Evolutionary conservation across 2,797 vertebrate species (phyloP), one percentile per base, ranked within the genome.

Genomic region (Lindbergichthys nudifrons): DNA sequence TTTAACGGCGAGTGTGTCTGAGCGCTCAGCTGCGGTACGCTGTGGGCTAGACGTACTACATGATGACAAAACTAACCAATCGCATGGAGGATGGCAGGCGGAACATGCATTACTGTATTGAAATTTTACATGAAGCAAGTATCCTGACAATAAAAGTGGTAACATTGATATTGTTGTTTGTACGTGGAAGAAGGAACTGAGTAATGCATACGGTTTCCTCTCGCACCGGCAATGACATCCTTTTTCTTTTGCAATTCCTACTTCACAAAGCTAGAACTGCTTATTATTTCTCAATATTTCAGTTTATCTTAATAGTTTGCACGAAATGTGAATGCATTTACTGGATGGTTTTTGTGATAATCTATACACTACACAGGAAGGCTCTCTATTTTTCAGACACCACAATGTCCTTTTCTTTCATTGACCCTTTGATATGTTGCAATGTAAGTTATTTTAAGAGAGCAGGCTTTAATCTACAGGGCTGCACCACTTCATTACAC

Each of bases 91-190:
- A 95, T 69, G 90, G 87, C 95, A 95, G 94, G 93, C 93, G 94
- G 95, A 97, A 96, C 96, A 96, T 97, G 96, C 95, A 96, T 97
- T 97, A 98, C 97, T 98, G 97, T 97, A 98, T 96, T 96, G 96
- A 96, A 97, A 98, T 99, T 99, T 99, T 98, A 98, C 97, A 98
- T 97, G 96, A 98, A 96, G 91, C 96, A 96, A 98, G 94, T 98
- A 98, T 97, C 98, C 96, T 97, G 96, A 98, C 95, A 96, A 96
- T 96, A 96, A 96, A 96, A 96, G 93, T 94, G 96, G 92, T 97
- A 93, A 95, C 94, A 92, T 96, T 95, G 91, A 83, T 58, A 70
- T 85, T 77, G 65, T 82, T 42, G 19, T 42, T 5, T 63, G 13
- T 70, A 7, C 50, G 46, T 69, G 48, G 26, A 59, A 39, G 13